Conservation (phyloP, 2,113 vertebrate genomes). For the Triplophysa tibetana region DNA sequence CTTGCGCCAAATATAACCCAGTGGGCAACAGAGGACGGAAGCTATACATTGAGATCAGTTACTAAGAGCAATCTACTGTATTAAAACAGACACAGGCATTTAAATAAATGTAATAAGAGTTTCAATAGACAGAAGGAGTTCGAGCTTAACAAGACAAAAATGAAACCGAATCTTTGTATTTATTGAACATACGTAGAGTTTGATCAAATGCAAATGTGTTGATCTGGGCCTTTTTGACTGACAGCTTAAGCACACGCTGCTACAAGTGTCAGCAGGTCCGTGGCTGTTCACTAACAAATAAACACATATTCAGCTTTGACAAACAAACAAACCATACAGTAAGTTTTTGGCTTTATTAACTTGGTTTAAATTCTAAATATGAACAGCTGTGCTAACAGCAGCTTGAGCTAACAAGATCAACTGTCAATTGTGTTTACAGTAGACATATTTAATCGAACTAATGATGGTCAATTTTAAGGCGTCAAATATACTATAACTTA, state of each 20-base stretch:
- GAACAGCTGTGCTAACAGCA: constrained; percentile 11
- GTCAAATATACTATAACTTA: background rate
- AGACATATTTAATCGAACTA: background rate
- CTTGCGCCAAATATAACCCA: too few relatives aligned
- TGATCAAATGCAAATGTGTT: background rate
- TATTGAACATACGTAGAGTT: too few relatives aligned
- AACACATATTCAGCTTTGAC: background rate
- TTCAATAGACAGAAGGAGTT: too few relatives aligned
- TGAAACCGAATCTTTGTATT: background rate
- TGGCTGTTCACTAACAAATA: background rate
- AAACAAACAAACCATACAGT: background rate
- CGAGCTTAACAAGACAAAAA: background rate
- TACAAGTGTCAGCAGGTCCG: background rate
- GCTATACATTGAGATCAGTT: too few relatives aligned
- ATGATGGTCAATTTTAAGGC: background rate
- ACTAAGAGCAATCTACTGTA: too few relatives aligned
- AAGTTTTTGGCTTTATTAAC: background rate
- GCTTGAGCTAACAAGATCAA: background rate
- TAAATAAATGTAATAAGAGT: too few relatives aligned
- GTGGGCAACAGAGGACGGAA: too few relatives aligned
- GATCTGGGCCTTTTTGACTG: constrained; percentile 1
- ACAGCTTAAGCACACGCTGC: constrained; percentile 3
- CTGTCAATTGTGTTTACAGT: too few relatives aligned
- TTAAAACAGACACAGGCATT: too few relatives aligned
- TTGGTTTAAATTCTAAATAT: background rate